Evolutionary conservation across 2,113 vertebrate species (phyloP).

Genomic region (Lates calcarifer): DNA sequence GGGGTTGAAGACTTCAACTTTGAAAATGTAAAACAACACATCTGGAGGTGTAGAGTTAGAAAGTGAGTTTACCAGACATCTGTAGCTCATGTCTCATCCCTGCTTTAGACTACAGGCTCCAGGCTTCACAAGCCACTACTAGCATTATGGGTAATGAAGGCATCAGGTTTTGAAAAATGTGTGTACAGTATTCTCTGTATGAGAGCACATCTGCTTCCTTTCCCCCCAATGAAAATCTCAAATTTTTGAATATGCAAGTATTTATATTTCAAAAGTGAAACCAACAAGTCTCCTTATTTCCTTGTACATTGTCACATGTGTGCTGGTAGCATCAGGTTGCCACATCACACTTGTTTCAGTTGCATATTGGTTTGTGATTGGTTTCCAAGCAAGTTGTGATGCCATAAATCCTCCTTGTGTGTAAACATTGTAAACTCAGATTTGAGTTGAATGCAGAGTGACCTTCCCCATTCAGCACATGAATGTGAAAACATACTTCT

Average conservation of each 20-base stretch:
- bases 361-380: neutral
- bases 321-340: neutral
- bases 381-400: neutral
- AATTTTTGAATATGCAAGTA: neutral
- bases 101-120: neutral
- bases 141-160: neutral
- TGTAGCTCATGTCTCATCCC: neutral
- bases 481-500: neutral
- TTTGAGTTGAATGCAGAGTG: neutral
- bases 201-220: neutral
- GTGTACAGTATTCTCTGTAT: neutral
- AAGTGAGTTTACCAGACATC: neutral
- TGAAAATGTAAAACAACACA: neutral
- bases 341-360: too few species aligned
- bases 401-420: neutral
- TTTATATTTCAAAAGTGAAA: neutral
- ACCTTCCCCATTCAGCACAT: neutral
- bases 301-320: neutral
- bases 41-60: neutral
- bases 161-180: neutral
- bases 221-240: neutral
- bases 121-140: neutral
- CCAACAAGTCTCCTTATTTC: neutral
- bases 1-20: neutral
- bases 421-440: neutral